Percentiles rank a stretch among this genome's conserved stretches.
phyloP scores from a whole-genome alignment of 2,797 vertebrate genomes.

The Tympanoctomys barrerae region DNA sequence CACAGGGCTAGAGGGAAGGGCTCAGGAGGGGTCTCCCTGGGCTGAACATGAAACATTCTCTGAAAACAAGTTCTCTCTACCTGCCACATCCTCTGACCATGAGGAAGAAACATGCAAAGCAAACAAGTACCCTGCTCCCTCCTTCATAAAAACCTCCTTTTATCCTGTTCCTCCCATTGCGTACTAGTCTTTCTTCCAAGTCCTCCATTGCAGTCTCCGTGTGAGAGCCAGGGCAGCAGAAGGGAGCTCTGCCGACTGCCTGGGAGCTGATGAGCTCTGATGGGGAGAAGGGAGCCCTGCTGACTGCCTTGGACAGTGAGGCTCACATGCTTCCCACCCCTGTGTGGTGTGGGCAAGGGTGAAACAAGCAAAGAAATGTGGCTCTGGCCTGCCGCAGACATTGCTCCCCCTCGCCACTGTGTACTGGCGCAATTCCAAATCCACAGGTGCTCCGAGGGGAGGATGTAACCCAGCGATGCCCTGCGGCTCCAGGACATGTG shows the following conservation, averaged over 20 bases:
- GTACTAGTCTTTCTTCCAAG: neutral
- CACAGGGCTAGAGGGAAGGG: fast-evolving
- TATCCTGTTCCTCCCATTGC: neutral
- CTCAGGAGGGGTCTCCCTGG: no score
- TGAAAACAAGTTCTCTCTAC: neutral
- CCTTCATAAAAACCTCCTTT: neutral
- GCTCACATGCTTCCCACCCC: neutral
- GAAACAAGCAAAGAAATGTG: fast-evolving
- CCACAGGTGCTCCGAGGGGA: neutral
- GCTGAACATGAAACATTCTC: no score
- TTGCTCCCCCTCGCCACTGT: neutral
- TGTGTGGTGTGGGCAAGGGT: no score
- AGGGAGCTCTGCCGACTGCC: fast-evolving
- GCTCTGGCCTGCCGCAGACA: neutral
- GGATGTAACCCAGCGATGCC: fast-evolving
- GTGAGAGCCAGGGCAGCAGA: no score
- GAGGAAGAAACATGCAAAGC: fast-evolving
- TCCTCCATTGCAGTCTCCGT: neutral
- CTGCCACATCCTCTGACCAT: neutral
- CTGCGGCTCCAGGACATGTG: neutral
- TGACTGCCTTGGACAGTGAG: no score
- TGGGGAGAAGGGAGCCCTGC: no score
- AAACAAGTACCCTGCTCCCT: fast-evolving
- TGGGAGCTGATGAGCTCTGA: no score
- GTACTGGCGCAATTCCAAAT: neutral